Evolutionary conservation across 2,797 vertebrate species (phyloP).

Genomic region (Nyctalus aviator): DNA sequence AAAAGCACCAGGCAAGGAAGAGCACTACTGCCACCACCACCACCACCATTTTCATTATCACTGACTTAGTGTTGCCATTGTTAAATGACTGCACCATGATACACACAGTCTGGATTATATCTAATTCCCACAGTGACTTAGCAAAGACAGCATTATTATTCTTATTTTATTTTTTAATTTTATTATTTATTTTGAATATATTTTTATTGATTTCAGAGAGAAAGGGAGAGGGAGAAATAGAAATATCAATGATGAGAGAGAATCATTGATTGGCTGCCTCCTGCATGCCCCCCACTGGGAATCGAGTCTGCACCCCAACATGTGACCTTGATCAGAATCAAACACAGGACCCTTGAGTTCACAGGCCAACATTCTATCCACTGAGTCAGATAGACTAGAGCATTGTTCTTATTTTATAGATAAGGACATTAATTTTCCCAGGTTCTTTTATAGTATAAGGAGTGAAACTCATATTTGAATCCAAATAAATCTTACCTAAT

Average conservation of each 20-base stretch:
- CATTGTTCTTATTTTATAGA: not conserved
- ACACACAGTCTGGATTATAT: accelerated
- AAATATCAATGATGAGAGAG: too few species aligned
- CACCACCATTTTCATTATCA: accelerated
- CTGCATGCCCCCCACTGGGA: too few species aligned
- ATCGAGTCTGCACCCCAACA: too few species aligned
- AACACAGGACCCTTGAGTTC: too few species aligned
- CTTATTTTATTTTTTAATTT: not conserved
- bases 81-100: accelerated
- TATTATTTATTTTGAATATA: too few species aligned
- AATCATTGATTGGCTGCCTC: too few species aligned
- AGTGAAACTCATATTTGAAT: not conserved
- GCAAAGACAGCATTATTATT: not conserved
- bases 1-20: not conserved
- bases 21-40: accelerated
- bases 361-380: too few species aligned
- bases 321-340: too few species aligned
- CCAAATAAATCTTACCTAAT: not conserved
- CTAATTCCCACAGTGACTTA: not conserved
- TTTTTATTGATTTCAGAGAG: too few species aligned
- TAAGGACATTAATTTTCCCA: not conserved
- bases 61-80: not conserved
- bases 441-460: not conserved
- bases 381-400: too few species aligned
- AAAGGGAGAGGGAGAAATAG: too few species aligned